Percentiles rank a stretch among this genome's conserved stretches.
These are phyloP conservation scores for Pissodes strobi DNA, from an alignment of 1,140 invertebrate genomes.

Conservation along the genomic window DNA sequence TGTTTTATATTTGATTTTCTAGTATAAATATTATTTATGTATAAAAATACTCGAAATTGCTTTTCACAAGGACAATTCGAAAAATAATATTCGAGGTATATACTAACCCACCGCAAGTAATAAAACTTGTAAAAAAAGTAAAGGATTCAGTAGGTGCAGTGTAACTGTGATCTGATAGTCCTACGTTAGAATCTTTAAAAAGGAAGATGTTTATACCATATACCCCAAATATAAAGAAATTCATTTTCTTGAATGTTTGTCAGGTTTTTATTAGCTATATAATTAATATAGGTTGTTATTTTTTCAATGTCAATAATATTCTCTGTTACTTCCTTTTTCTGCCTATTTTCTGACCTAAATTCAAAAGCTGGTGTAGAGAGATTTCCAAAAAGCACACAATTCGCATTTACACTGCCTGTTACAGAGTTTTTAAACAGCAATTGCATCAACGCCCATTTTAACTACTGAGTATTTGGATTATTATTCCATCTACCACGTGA, in stretches of 20 bases:
- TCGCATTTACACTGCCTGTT: conserved; percentile 9
- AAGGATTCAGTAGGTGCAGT: not conserved
- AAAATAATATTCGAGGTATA: not conserved
- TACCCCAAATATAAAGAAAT: conserved; percentile 9
- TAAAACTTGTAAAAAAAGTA: not conserved
- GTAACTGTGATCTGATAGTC: not conserved
- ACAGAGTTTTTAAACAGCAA: conserved; percentile 20
- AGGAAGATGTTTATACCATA: conserved; percentile 15
- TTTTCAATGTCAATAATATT: not conserved
- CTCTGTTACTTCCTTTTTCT: conserved; percentile 2
- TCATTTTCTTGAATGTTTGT: conserved; percentile 19
- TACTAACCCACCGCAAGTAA: not conserved
- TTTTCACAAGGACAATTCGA: not conserved
- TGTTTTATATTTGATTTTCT: not conserved
- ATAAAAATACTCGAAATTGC: not conserved
- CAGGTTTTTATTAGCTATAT: conserved; percentile 2
- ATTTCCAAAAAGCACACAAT: conserved; percentile 8
- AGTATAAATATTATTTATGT: not conserved
- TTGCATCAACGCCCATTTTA: conserved; percentile 18
- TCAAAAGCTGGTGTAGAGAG: conserved; percentile 18
- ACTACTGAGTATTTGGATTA: conserved; percentile 30
- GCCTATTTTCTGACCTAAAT: conserved; percentile 14
- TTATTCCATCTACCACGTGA: conserved; percentile 36
- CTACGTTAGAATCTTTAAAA: not conserved
- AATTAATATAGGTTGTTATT: not conserved